These are phyloP conservation scores for Nannospalax galili DNA, from an alignment of 2,113 vertebrate species.

Conservation along the genomic window DNA sequence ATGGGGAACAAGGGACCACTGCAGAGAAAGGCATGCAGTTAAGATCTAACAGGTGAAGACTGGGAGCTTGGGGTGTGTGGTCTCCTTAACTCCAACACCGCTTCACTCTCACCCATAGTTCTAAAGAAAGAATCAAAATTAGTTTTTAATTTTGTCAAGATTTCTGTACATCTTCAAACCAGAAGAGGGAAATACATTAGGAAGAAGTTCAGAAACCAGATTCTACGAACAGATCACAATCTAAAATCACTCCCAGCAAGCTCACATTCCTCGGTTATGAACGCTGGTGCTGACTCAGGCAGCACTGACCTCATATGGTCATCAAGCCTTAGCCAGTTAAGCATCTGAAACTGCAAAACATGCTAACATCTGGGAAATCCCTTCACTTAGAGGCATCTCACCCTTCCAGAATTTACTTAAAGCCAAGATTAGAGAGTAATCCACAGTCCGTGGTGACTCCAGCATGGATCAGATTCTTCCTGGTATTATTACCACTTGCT, in stretches of 20 bases:
- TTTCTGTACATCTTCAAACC: conserved; percentile 42
- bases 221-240: too few species aligned
- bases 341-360: not conserved
- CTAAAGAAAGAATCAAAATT: not conserved
- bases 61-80: too few species aligned
- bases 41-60: not conserved
- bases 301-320: too few species aligned
- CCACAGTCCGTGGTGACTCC: too few species aligned
- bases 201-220: conserved; percentile 2
- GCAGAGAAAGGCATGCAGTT: not conserved
- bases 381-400: not conserved
- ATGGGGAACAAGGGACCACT: not conserved
- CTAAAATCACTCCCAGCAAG: not conserved
- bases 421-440: not conserved
- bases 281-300: not conserved
- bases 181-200: not conserved
- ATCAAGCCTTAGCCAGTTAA: not conserved
- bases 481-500: too few species aligned
- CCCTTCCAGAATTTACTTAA: not conserved
- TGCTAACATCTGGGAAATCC: not conserved
- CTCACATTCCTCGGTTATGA: not conserved
- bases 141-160: not conserved
- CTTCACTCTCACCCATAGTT: not conserved
- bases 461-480: too few species aligned
- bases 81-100: not conserved